A percentile compares a stretch with the other conserved stretches of the same genome.
Evolutionary conservation across 1,140 invertebrate genomes (phyloP).

Genomic region (Tetramorium alpestre): DNA sequence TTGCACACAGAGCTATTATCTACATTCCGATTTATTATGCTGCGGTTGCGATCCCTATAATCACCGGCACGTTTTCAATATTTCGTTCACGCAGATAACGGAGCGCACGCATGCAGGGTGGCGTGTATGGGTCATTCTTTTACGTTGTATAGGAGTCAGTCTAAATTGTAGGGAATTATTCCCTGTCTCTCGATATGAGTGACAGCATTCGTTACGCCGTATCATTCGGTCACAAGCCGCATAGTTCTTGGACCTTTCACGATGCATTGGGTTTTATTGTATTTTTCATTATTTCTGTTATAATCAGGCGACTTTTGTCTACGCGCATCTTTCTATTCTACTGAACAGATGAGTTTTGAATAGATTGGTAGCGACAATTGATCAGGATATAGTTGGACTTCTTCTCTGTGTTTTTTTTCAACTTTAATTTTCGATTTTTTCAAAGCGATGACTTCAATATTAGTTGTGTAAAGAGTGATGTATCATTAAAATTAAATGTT

Average conservation of each 20-base stretch:
- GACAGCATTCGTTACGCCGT: slow-evolving; percentile 7
- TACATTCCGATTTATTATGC: slow-evolving; percentile 29
- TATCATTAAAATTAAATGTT: slow-evolving; percentile 1
- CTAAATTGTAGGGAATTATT: slow-evolving; percentile 50
- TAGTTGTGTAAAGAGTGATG: neutral
- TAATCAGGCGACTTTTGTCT: slow-evolving; percentile 55
- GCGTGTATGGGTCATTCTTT: slow-evolving; percentile 13
- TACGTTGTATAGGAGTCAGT: slow-evolving; percentile 4
- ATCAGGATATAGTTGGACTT: neutral
- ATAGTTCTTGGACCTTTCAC: slow-evolving; percentile 17
- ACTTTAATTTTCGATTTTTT: neutral
- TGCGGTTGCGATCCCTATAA: slow-evolving; percentile 17
- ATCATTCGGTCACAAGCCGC: neutral
- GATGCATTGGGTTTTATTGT: slow-evolving; percentile 14
- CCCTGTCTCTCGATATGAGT: neutral
- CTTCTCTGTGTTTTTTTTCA: neutral
- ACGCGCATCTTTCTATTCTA: neutral
- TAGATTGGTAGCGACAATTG: neutral
- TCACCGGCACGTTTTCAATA: slow-evolving; percentile 25
- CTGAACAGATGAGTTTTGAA: neutral
- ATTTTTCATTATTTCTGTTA: slow-evolving; percentile 12
- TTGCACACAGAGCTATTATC: slow-evolving; percentile 29
- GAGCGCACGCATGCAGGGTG: neutral
- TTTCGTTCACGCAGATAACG: neutral
- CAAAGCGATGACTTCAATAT: neutral